Conservation (phyloP, 1,140 invertebrate genomes). For the Neelides sp. region DNA sequence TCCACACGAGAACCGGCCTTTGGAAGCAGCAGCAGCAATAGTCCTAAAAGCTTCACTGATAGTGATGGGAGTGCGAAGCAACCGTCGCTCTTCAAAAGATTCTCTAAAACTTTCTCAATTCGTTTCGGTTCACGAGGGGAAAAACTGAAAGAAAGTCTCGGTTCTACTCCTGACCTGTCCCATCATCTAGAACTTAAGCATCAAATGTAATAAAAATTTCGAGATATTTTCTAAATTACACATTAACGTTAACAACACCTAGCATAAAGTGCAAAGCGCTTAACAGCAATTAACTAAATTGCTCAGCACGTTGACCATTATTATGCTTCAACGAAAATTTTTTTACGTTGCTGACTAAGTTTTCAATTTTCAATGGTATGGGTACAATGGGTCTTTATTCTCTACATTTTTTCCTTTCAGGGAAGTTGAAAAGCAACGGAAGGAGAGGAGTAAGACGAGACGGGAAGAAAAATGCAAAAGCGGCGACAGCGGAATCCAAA, state of each 20-base stretch:
- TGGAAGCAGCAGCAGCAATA: not conserved
- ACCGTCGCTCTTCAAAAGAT: conserved; percentile 21
- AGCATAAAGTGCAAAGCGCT: no score
- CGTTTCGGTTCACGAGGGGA: conserved; percentile 25
- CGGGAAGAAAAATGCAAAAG: conserved; percentile 59
- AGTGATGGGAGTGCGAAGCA: conserved; percentile 1
- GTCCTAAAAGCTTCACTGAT: not conserved
- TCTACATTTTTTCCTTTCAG: no score
- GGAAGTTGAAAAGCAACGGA: conserved; percentile 33
- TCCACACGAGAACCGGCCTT: no score
- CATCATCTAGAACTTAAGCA: conserved; percentile 10
- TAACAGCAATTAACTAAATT: no score
- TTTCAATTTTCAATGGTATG: no score
- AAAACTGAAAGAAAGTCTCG: conserved; percentile 11
- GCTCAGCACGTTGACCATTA: no score
- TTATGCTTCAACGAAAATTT: no score
- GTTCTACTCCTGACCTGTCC: conserved; percentile 25
- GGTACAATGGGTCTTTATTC: no score
- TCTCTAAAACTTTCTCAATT: conserved; percentile 29
- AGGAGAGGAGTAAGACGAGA: conserved; percentile 52
- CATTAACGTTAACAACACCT: not conserved
- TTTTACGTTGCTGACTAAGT: no score
- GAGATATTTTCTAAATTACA: not conserved
- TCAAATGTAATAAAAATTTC: conserved; percentile 2
- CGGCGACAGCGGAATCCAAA: conserved; percentile 58